These are phyloP conservation scores for Carapus acus DNA, from an alignment of 2,797 vertebrate genomes.

Conservation along the genomic window DNA sequence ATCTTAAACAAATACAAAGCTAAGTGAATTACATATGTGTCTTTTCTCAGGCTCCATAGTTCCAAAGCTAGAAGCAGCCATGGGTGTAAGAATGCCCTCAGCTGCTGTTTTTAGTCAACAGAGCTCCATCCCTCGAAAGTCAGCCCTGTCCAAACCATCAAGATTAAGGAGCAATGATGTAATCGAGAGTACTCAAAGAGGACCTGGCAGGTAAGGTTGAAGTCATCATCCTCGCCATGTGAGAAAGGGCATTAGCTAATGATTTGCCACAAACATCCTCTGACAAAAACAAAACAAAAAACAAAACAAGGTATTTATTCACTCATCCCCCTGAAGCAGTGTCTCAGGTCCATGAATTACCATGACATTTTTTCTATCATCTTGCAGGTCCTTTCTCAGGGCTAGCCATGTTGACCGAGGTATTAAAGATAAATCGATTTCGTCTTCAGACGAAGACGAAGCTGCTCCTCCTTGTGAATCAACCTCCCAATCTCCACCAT, in stretches of 20 bases:
- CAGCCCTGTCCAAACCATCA: conserved; percentile 70
- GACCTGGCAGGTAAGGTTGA: conserved; percentile 59
- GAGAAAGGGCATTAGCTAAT: too few species aligned
- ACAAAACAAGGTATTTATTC: too few species aligned
- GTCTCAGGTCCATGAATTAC: too few species aligned
- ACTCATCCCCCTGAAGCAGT: too few species aligned
- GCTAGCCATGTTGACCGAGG: conserved; percentile 43
- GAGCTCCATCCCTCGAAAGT: conserved; percentile 71
- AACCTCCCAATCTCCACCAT: conserved; percentile 56
- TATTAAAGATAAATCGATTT: conserved; percentile 46
- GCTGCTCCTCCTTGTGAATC: conserved; percentile 21
- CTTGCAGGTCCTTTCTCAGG: conserved; percentile 55
- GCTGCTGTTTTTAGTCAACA: conserved; percentile 36
- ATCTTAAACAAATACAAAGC: too few species aligned
- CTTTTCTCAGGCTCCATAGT: conserved; percentile 80
- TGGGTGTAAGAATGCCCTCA: conserved; percentile 67
- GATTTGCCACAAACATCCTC: too few species aligned
- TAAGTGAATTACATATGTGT: neutral
- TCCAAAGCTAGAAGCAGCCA: conserved; percentile 90
- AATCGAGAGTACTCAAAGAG: conserved; percentile 42
- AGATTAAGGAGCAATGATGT: conserved; percentile 57
- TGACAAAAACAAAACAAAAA: too few species aligned
- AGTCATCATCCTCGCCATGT: too few species aligned
- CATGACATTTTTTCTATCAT: neutral
- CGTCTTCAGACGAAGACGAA: conserved; percentile 64